A percentile compares a stretch with the other conserved stretches of the same genome.
phyloP scores from a whole-genome alignment of 2,888 invertebrate genomes.

The Lasius platythorax region DNA sequence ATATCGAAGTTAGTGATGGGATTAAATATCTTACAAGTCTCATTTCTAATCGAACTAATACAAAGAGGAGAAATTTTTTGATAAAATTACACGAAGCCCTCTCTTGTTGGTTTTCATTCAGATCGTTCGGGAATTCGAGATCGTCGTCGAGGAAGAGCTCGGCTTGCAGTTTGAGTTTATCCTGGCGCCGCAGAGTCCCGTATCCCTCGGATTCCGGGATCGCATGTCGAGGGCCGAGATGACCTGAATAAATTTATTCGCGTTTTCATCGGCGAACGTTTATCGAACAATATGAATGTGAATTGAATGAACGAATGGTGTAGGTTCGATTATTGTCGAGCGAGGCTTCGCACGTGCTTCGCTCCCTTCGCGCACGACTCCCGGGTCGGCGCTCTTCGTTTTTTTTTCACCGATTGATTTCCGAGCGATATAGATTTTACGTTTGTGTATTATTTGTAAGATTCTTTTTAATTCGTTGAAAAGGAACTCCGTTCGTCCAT shows the following conservation, averaged over 20 bases:
- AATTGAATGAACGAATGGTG: slow-evolving; percentile 30
- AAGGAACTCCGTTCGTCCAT: slow-evolving; percentile 71
- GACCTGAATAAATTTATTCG: slow-evolving; percentile 20
- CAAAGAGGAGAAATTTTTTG: background rate
- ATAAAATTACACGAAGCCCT: background rate
- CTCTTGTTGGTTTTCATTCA: slow-evolving; percentile 81
- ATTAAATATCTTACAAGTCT: too few species aligned
- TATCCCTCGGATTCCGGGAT: slow-evolving; percentile 89
- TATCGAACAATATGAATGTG: slow-evolving; percentile 10
- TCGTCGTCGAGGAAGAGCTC: slow-evolving; percentile 90
- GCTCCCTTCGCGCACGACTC: background rate
- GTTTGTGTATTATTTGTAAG: slow-evolving; percentile 61
- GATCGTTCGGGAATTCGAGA: slow-evolving; percentile 91
- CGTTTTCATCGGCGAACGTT: slow-evolving; percentile 15
- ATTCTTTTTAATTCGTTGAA: slow-evolving; percentile 73
- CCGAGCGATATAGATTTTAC: slow-evolving; percentile 54
- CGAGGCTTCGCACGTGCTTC: background rate
- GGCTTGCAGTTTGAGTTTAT: slow-evolving; percentile 94
- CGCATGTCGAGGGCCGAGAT: slow-evolving; percentile 64
- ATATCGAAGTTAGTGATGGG: background rate
- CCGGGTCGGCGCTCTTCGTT: background rate
- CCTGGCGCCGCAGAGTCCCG: slow-evolving; percentile 92
- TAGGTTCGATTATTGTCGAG: slow-evolving; percentile 23
- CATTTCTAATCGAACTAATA: too few species aligned
- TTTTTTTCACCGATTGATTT: slow-evolving; percentile 54